Evolutionary conservation across 2,888 invertebrate species (phyloP).

Genomic region (Choristoneura rosaceana): DNA sequence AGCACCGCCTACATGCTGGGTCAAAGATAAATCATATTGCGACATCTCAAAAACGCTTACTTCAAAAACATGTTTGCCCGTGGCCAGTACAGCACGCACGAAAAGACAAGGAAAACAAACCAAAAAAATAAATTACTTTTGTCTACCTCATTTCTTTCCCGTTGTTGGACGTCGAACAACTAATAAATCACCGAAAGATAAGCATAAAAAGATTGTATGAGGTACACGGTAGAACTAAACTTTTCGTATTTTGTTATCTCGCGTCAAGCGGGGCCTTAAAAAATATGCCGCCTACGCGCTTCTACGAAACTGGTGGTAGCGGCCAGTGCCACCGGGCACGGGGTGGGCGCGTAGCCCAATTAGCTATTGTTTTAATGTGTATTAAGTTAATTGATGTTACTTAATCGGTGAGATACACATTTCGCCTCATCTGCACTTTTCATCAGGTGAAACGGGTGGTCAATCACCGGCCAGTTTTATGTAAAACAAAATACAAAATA

Average conservation of each 20-base stretch:
- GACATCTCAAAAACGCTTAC: conserved; percentile 85
- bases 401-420: too few relatives aligned
- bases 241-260: conserved; percentile 84
- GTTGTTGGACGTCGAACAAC: conserved; percentile 83
- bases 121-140: conserved; percentile 85
- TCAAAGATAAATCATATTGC: conserved; percentile 80
- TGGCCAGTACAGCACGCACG: conserved; percentile 81
- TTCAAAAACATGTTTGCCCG: conserved; percentile 82
- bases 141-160: conserved; percentile 84
- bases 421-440: too few relatives aligned
- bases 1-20: conserved; percentile 81
- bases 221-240: conserved; percentile 83
- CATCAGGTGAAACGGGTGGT: neutral
- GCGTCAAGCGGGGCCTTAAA: conserved; percentile 73
- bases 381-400: neutral
- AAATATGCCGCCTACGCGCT: conserved; percentile 71
- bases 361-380: conserved; percentile 2
- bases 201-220: conserved; percentile 86
- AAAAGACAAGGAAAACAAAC: conserved; percentile 84
- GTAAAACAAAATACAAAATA: too few relatives aligned
- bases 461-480: too few relatives aligned
- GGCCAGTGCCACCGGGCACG: conserved; percentile 29
- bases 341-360: neutral
- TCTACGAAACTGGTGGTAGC: conserved; percentile 62
- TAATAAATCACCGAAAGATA: conserved; percentile 85